Evolutionary conservation across 2,797 vertebrate genomes (phyloP).

Genomic region (Tauraco hartlaubi): DNA sequence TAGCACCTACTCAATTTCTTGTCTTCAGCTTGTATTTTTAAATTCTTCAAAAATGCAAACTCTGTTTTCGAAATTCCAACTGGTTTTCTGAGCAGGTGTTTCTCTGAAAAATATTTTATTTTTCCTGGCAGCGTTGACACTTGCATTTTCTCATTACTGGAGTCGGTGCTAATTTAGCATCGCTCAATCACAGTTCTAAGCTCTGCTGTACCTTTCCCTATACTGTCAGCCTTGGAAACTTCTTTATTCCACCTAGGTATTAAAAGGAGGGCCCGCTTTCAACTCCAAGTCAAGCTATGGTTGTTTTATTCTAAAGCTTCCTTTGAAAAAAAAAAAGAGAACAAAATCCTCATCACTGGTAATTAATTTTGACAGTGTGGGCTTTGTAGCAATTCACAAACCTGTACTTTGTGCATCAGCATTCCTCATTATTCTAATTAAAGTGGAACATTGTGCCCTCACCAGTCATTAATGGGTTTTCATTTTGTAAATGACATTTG

Average conservation of each 20-base stretch:
- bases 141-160: neutral
- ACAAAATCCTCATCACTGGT: slow-evolving; percentile 76
- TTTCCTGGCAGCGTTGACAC: neutral
- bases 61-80: neutral
- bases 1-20: neutral
- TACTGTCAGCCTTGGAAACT: neutral
- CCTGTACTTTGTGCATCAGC: slow-evolving; percentile 84
- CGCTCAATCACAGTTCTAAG: slow-evolving; percentile 27
- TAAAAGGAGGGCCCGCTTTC: slow-evolving; percentile 51
- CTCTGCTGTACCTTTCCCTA: slow-evolving; percentile 16
- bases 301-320: slow-evolving; percentile 71
- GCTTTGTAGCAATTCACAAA: slow-evolving; percentile 83
- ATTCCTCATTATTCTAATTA: slow-evolving; percentile 88
- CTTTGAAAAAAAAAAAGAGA: slow-evolving; percentile 61
- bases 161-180: neutral
- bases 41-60: neutral
- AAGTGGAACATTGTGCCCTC: slow-evolving; percentile 85
- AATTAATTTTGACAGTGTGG: slow-evolving; percentile 85
- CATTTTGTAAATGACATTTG: slow-evolving; percentile 87
- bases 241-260: slow-evolving; percentile 58
- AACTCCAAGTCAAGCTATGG: slow-evolving; percentile 66
- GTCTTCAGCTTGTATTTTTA: neutral
- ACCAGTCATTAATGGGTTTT: slow-evolving; percentile 87
- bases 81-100: neutral
- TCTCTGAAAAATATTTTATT: neutral